A percentile compares a stretch with the other conserved stretches of the same genome.
Evolutionary conservation across 2,888 invertebrate species (phyloP).

Genomic region (Hirtodrosophila trivittata): DNA sequence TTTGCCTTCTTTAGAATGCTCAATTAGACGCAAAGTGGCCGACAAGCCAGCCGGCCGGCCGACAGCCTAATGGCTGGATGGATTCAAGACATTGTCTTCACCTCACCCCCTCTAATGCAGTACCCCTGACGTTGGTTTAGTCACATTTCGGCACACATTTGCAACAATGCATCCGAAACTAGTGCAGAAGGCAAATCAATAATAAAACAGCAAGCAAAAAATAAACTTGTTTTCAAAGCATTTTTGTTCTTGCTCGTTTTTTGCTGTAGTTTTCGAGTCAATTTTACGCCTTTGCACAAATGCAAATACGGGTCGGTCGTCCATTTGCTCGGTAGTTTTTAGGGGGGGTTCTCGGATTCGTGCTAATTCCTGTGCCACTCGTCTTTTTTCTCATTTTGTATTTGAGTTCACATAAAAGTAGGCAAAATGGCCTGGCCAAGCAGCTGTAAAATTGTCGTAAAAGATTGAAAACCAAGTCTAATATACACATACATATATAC

Average conservation of each 20-base stretch:
- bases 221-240: conserved; percentile 57
- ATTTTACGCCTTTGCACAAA: conserved; percentile 54
- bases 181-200: conserved; percentile 46
- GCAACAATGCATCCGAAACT: conserved; percentile 36
- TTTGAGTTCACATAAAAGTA: conserved; percentile 24
- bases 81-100: conserved; percentile 2
- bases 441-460: conserved; percentile 58
- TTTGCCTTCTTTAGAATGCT: conserved; percentile 58
- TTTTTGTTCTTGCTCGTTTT: conserved; percentile 22
- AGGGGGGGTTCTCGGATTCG: conserved; percentile 16
- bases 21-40: conserved; percentile 66
- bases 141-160: conserved; percentile 42
- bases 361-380: conserved; percentile 44
- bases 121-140: neutral
- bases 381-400: conserved; percentile 30
- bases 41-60: conserved; percentile 38
- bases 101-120: conserved; percentile 15
- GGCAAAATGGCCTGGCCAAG: conserved; percentile 29
- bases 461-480: conserved; percentile 38
- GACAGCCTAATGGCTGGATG: conserved; percentile 18
- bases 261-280: conserved; percentile 34
- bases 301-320: conserved; percentile 52
- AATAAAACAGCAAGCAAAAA: conserved; percentile 47
- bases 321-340: conserved; percentile 1
- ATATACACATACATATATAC: conserved; percentile 7